Base-by-base conservation (phyloP, 1,140 invertebrate species). In the Lepidurus apus region DNA sequence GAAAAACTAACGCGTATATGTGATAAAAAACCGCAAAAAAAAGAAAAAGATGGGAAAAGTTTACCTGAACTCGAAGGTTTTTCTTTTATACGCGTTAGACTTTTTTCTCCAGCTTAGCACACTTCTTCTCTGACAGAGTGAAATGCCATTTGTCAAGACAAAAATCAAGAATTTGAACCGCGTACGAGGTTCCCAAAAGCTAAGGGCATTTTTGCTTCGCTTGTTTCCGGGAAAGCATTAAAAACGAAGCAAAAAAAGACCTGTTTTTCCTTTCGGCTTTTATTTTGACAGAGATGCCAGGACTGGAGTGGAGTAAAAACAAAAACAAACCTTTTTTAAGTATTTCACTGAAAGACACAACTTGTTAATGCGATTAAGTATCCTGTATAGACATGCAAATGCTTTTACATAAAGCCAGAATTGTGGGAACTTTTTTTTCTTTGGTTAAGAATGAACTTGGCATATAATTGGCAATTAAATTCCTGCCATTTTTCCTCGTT, bases 121-220 rank as follows among this genome's bases (percentile, higher is more conserved):
- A 65, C 53, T 65, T 65, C 53, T n/a, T 65, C 53, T 65, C 21
- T 65, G 53, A 65, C 53, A 65, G 53, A 65, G 21, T 21, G 53
- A 9, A 65, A 65, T 65, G 53, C 53, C 53, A 65, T 65, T 65
- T 65, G 53, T 65, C 53, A 65, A 65, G 53, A 65, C 53, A 65
- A 65, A 65, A 65, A 65, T 65, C 53, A 65, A 65, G 53, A 1
- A 65, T 65, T 21, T 65, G 21, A 65, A 65, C 53, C 53, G 17
- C 53, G 13, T 65, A 13, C 53, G 7, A 21, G 13, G 53, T 11
- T 2, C 45, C 45, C 5, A 17, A 10, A 34, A 34, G 10, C 45
- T 17, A 65, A 65, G 53, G 53, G 21, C 17, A 65, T 7, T 9
- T 21, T 65, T 1, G 53, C 8, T 65, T n/a, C 53, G 21, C 34